Evolutionary conservation across 2,888 invertebrate genomes (phyloP).

Genomic region (Eretmocerus hayati): DNA sequence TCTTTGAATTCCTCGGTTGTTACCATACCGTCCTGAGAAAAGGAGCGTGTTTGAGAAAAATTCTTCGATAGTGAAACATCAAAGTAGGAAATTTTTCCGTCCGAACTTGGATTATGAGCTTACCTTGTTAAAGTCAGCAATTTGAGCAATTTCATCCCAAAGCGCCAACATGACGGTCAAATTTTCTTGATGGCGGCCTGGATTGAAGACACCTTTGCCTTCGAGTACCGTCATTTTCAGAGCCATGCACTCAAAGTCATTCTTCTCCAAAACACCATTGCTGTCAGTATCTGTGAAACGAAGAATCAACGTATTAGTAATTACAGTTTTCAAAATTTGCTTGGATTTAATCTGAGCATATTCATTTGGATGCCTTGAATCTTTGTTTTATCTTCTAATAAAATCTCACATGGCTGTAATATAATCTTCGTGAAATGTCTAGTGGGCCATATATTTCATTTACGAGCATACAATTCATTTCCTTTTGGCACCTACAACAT

Average conservation of each 20-base stretch:
- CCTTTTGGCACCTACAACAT: no score
- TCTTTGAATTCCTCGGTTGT: slow-evolving; percentile 74
- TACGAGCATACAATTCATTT: no score
- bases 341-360: background rate
- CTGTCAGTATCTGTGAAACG: slow-evolving; percentile 66
- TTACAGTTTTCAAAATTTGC: background rate
- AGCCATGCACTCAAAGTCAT: slow-evolving; percentile 78
- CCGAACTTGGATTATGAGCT: no score
- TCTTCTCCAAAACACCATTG: slow-evolving; percentile 74
- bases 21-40: slow-evolving; percentile 69
- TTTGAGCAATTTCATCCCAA: slow-evolving; percentile 79
- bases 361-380: no score
- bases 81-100: background rate
- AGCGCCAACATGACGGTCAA: slow-evolving; percentile 76
- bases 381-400: no score
- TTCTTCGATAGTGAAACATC: background rate
- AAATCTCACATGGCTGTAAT: no score
- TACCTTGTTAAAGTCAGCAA: slow-evolving; percentile 83
- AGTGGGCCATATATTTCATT: no score
- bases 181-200: slow-evolving; percentile 66
- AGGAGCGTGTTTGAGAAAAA: background rate
- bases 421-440: no score
- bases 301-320: background rate
- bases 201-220: slow-evolving; percentile 74
- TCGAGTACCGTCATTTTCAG: slow-evolving; percentile 73